Base-by-base conservation (phyloP, 2,797 vertebrate species). In the Syncerus caffer region DNA sequence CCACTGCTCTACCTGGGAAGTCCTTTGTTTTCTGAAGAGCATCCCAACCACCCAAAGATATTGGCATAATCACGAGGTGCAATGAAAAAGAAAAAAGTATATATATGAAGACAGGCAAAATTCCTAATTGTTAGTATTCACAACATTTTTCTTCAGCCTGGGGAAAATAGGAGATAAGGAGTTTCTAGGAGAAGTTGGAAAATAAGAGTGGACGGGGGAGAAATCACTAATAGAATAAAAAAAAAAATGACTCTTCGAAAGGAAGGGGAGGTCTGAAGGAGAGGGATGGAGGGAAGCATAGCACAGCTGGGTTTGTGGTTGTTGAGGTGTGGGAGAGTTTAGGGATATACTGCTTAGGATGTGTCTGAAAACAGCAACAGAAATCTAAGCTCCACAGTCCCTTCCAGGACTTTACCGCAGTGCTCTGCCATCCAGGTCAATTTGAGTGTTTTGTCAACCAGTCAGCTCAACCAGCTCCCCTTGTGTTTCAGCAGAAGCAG, bases 21-120 rank as follows among this genome's bases (percentile, higher is more conserved):
- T 12, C 38, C 71, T 88, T 94, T 82, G 83, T 90, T 82, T 93
- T 95, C 76, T 85, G 11, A 95, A 94, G 38, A 95, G 25, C 15
- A 91, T 4, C 15, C 13, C 51, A 83, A 78, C 27, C 7, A 90
- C 42, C 51, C 62, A 84, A 92, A 93, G 51, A 64, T 21, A 58
- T 13, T 79, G 14, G 51, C 51, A 71, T 50, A 88, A 64, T 67
- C 76, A 55, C 6, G 74, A 93, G 47, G 23, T 64, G 9, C 9
- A 90, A 80, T 45, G 60, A 58, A 90, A 91, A 76, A 50, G 13
- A 58, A 74, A 79, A 80, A 85, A 58, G 25, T 25, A 58, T 14
- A 13, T 67, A 42, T 42, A 58, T 23, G 13, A 92, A 92, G 42
- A 87, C 0, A 71, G 58, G 51, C 57, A 92, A 87, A 86, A 89